Base-by-base conservation (phyloP, 2,888 invertebrate genomes). In the Troides oblongomaculatus region DNA sequence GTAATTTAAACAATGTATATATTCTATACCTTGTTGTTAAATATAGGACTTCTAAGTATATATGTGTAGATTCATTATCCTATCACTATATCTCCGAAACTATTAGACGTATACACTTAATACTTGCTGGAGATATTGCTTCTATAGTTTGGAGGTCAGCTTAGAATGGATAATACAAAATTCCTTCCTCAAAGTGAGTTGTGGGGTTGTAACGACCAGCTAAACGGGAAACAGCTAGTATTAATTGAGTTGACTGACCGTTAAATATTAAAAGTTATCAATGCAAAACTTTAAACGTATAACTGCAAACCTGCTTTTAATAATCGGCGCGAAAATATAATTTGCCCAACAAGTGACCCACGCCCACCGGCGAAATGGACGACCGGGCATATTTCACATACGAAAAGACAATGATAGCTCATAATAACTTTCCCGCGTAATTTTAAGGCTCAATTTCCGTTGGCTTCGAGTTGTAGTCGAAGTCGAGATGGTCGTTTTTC, bases 381-480 rank as follows among this genome's bases (percentile, higher is more conserved):
- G 87, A 84, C 86, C 85, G 81, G 83, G 85, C 89, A 89, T 90
- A 91, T 89, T 88, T 91, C 89, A 89, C 87, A 81, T 81, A 70
- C 58, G 21, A 69, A 58, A 67, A 68, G 46, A 70, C 46, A 70
- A 70, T 74, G 69, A 64, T 77, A 76, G 73, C 72, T 76, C 73
- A 81, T 82, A 81, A 81, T 76, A 74, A 77, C 83, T 81, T 83
- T 86, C 84, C 75, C 73, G 73, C 78, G 66, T 74, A 75, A 77
- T 74, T 72, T 74, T 83, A 86, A 81, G 80, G 83, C 83, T 79
- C 77, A 78, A 76, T 81, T 79, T 80, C 72, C 72, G 71, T 73
- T 76, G 75, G 68, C 58, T 68, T 64, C 57, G 71, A 59, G 76
- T 79, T 82, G 79, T 81, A 79, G 77, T 23, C 77, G 80, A 80